A percentile compares a stretch with the other conserved stretches of the same genome.
phyloP scores from a whole-genome alignment of 2,888 invertebrate genomes.

The Chrysodeixis includens region DNA sequence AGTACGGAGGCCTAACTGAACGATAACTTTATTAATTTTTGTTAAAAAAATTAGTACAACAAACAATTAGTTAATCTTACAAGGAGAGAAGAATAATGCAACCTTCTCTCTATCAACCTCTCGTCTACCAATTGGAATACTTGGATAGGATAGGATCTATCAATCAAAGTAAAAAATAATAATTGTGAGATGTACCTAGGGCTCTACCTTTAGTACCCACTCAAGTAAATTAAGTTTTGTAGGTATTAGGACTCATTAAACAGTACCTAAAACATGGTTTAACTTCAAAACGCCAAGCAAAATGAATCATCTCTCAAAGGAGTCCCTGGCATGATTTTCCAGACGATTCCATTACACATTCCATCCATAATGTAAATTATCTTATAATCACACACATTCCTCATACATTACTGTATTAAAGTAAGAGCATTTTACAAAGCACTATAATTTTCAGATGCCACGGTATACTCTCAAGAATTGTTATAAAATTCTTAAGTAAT shows the following conservation, averaged over 20 bases:
- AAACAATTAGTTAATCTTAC: too few species aligned
- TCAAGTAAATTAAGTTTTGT: too few species aligned
- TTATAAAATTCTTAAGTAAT: conserved; percentile 56
- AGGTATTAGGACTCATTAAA: neutral
- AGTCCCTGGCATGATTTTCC: conserved; percentile 33
- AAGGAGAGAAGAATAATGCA: too few species aligned
- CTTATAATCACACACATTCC: conserved; percentile 55
- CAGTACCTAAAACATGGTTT: neutral
- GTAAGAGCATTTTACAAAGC: conserved; percentile 50
- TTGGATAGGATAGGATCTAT: too few species aligned
- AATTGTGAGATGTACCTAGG: too few species aligned
- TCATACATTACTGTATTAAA: conserved; percentile 49
- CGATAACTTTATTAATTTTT: too few species aligned
- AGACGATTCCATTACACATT: conserved; percentile 36
- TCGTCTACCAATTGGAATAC: too few species aligned
- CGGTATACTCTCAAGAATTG: conserved; percentile 57
- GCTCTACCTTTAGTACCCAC: too few species aligned
- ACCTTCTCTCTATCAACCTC: too few species aligned
- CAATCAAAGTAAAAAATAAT: too few species aligned
- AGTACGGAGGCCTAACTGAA: too few species aligned
- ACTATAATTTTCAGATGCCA: conserved; percentile 60
- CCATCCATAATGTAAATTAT: conserved; percentile 49
- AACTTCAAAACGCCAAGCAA: conserved; percentile 7
- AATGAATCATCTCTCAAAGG: conserved; percentile 40
- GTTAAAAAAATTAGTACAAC: too few species aligned